Evolutionary conservation across 2,888 invertebrate species (phyloP).

Genomic region (Drosophila quasianomalipes): DNA sequence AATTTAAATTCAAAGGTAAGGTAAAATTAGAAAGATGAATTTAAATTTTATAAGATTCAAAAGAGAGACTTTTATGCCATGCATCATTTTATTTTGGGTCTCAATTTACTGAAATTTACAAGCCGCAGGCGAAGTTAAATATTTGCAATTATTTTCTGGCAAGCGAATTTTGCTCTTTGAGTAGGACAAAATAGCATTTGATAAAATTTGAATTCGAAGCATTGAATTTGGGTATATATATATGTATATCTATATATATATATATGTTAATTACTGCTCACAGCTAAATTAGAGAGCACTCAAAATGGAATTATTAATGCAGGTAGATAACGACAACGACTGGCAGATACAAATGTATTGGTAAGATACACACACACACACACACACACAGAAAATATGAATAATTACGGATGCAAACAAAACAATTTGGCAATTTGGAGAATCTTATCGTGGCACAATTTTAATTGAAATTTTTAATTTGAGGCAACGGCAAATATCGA

Average conservation of each 20-base stretch:
- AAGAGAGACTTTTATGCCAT: too few relatives aligned
- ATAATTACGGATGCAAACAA: conserved; percentile 52
- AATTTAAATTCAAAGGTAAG: not conserved
- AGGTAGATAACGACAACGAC: conserved; percentile 1
- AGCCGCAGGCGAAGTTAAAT: conserved; percentile 38
- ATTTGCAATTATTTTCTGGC: conserved; percentile 56
- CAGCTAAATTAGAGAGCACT: conserved; percentile 38
- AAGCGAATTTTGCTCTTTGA: conserved; percentile 38
- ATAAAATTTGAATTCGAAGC: conserved; percentile 15
- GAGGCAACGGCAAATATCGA: conserved; percentile 30
- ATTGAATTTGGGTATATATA: conserved; percentile 12
- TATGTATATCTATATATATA: conserved; percentile 9
- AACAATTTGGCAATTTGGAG: conserved; percentile 34
- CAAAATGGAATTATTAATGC: conserved; percentile 67
- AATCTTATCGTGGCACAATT: conserved; percentile 22
- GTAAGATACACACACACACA: conserved; percentile 30
- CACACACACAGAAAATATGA: conserved; percentile 6
- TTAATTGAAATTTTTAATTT: conserved; percentile 64
- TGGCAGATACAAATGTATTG: conserved; percentile 36
- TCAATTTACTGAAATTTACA: conserved; percentile 7
- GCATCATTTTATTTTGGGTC: not conserved
- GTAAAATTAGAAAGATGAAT: not conserved
- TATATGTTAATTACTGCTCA: conserved; percentile 56
- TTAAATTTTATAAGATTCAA: not conserved
- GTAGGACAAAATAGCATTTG: conserved; percentile 32